Evolutionary conservation across 2,888 invertebrate species (phyloP).

Genomic region (Leucophenga montana): DNA sequence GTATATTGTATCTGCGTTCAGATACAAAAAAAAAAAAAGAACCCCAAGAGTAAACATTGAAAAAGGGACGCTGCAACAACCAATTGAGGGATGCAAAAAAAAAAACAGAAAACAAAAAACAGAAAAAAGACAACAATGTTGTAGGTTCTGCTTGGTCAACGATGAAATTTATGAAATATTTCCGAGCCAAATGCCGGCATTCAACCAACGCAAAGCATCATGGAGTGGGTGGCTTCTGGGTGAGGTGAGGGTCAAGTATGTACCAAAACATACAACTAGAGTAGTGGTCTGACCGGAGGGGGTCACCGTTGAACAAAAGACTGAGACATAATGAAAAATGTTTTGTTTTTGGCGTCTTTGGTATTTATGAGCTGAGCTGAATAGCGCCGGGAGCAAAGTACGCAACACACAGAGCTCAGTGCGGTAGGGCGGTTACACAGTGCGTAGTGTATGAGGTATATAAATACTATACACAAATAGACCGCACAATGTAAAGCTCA

Average conservation of each 20-base stretch:
- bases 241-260: background rate
- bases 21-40: background rate
- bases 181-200: constrained; percentile 44
- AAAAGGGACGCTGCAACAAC: background rate
- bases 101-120: constrained; percentile 40
- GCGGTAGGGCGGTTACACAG: too few relatives aligned
- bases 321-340: constrained; percentile 48
- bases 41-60: background rate
- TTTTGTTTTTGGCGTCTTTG: constrained; percentile 54
- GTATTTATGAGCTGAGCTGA: constrained; percentile 49
- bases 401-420: background rate
- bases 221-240: background rate
- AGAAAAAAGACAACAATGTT: constrained; percentile 30
- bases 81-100: background rate
- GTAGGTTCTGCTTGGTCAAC: constrained; percentile 43
- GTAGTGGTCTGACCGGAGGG: constrained; percentile 6
- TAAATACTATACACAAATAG: background rate
- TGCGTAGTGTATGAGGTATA: background rate
- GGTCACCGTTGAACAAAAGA: constrained; percentile 25
- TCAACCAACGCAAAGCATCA: constrained; percentile 14
- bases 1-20: too few relatives aligned
- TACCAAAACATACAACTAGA: background rate
- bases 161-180: constrained; percentile 58
- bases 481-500: too few relatives aligned
- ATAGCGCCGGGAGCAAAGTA: background rate